phyloP scores from a whole-genome alignment of 30 jellyfish, hydroid and myxozoan species.

The Aurelia sp. region DNA sequence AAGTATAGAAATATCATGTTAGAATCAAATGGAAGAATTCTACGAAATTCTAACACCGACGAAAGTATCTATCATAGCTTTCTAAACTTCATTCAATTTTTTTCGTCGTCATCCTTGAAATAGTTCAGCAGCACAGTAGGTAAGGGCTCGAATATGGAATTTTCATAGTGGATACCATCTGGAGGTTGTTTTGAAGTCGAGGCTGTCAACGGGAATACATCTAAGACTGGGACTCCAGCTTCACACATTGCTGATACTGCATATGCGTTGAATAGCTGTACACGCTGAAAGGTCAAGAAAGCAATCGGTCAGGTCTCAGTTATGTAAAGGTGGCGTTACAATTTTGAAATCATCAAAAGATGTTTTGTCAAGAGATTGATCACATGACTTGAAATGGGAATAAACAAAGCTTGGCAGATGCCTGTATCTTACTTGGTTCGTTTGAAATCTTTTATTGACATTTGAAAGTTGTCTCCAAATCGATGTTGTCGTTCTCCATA shows the following conservation, averaged over 20 bases:
- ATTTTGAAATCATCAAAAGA: no score
- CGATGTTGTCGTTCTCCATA: conserved; percentile 93
- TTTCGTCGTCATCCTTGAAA: conserved; percentile 37
- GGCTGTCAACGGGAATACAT: conserved; percentile 91
- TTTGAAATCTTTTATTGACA: conserved; percentile 91
- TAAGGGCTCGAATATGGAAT: conserved; percentile 47
- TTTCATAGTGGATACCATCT: conserved; percentile 87
- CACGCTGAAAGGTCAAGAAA: conserved; percentile 69
- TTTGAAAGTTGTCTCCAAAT: conserved; percentile 74
- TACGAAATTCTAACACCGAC: no score
- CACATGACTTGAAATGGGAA: no score
- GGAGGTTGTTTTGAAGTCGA: conserved; percentile 84
- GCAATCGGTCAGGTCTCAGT: not conserved
- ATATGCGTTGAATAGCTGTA: conserved; percentile 83
- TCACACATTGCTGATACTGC: conserved; percentile 88
- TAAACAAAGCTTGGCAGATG: no score
- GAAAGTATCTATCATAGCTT: no score
- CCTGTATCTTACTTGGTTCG: conserved; percentile 72
- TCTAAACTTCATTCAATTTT: no score
- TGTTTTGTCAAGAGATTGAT: no score
- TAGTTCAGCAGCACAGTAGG: conserved; percentile 53
- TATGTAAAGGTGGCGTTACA: no score
- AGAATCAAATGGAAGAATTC: no score
- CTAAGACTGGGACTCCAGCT: conserved; percentile 87
- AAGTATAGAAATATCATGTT: no score